Conservation (phyloP, 2,113 vertebrate genomes). For the Festucalex cinctus region DNA sequence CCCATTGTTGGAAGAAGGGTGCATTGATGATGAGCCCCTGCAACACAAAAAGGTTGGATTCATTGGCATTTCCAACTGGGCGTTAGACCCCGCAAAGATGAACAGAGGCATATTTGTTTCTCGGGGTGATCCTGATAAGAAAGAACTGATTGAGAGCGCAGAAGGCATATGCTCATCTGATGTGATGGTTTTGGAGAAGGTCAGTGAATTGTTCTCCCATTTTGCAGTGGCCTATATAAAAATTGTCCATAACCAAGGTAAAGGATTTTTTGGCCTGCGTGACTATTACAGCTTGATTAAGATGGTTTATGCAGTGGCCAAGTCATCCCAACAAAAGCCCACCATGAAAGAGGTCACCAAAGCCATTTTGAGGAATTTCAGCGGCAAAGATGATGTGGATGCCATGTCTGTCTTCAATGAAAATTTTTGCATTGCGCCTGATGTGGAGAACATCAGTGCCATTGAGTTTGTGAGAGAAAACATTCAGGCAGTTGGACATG, state of each 20-base stretch:
- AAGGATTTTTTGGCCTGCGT: conserved; percentile 92
- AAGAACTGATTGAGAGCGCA: conserved; percentile 85
- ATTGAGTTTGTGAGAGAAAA: conserved; percentile 83
- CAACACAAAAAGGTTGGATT: conserved; percentile 95
- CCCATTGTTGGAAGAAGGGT: conserved; percentile 91
- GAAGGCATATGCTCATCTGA: conserved; percentile 88
- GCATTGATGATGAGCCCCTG: conserved; percentile 86
- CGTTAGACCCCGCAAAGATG: conserved; percentile 97
- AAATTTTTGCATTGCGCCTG: conserved; percentile 34
- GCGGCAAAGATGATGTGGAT: conserved; percentile 80
- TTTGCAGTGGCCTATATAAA: conserved; percentile 83
- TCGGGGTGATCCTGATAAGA: conserved; percentile 80
- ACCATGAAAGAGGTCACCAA: conserved; percentile 68
- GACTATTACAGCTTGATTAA: conserved; percentile 98
- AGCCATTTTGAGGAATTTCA: conserved; percentile 90
- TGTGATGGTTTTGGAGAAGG: conserved; percentile 71
- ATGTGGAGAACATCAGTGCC: conserved; percentile 69
- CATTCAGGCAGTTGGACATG: conserved; percentile 69
- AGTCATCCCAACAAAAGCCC: conserved; percentile 63
- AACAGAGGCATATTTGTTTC: conserved; percentile 96
- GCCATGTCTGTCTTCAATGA: conserved; percentile 78
- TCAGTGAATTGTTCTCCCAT: conserved; percentile 76
- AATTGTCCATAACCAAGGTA: conserved; percentile 76
- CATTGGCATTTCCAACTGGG: conserved; percentile 97
- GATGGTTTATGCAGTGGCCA: conserved; percentile 85